These are phyloP conservation scores for Seira sanloemensis DNA, from an alignment of 2,888 invertebrate species.

Conservation along the genomic window DNA sequence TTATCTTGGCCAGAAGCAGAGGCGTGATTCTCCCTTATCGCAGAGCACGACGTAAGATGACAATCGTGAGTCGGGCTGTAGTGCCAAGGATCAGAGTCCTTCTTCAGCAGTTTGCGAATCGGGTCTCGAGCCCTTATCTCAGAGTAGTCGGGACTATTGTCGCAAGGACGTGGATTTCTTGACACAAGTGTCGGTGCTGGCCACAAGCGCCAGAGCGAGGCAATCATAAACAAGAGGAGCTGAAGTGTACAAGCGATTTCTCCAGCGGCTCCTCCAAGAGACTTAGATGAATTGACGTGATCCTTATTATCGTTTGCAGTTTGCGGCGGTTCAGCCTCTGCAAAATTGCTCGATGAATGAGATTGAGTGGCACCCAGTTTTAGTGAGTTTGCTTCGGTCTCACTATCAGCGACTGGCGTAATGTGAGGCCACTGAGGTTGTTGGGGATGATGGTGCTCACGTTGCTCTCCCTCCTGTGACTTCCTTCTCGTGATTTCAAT, in stretches of 20 bases:
- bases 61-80: neutral
- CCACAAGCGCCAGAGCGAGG: neutral
- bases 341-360: neutral
- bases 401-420: no score
- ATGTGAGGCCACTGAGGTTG: neutral
- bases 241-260: neutral
- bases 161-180: neutral
- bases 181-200: neutral
- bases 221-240: neutral
- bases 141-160: neutral
- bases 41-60: neutral
- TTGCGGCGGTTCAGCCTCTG: neutral
- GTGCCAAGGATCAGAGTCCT: no score
- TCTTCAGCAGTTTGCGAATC: neutral
- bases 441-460: neutral
- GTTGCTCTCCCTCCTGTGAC: neutral
- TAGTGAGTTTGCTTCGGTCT: neutral
- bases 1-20: neutral
- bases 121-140: neutral
- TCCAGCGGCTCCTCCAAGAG: neutral
- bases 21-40: neutral
- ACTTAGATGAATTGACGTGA: neutral
- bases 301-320: neutral
- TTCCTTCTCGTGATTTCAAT: conserved; percentile 1
- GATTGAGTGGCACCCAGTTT: neutral